Evolutionary conservation across 37 sponge, comb jelly and placozoan species (phyloP).

Genomic region (Oscarella lobularis): DNA sequence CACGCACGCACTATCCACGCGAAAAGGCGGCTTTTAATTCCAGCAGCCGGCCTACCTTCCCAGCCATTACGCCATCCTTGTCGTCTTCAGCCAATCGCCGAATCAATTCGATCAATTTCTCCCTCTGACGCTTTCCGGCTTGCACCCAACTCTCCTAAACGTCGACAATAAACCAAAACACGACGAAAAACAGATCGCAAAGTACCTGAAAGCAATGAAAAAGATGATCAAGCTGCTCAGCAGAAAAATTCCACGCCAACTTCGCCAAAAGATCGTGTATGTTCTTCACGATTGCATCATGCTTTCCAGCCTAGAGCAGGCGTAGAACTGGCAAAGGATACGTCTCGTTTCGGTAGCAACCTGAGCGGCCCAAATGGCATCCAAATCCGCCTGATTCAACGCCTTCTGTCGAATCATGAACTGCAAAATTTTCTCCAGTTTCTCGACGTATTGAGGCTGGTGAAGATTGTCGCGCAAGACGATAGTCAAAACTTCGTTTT

Average conservation of each 20-base stretch:
- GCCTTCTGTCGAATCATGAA: slow-evolving; percentile 68
- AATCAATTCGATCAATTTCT: slow-evolving; percentile 92
- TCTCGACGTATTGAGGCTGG: slow-evolving; percentile 95
- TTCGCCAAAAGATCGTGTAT: slow-evolving; percentile 88
- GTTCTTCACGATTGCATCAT: slow-evolving; percentile 97
- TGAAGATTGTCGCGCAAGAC: slow-evolving; percentile 93
- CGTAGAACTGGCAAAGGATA: too few relatives aligned
- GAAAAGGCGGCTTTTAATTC: too few relatives aligned
- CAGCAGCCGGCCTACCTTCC: too few relatives aligned
- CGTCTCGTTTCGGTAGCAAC: too few relatives aligned
- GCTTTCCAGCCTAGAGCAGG: too few relatives aligned
- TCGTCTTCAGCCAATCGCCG: slow-evolving; percentile 94
- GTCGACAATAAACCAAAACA: not conserved
- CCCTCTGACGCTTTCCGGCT: slow-evolving; percentile 70
- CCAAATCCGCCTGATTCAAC: slow-evolving; percentile 66
- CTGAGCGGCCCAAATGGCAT: slow-evolving; percentile 79
- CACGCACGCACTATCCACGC: not conserved
- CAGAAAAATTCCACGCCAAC: slow-evolving; percentile 90
- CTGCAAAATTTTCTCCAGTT: slow-evolving; percentile 75
- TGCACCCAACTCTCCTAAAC: slow-evolving; percentile 78
- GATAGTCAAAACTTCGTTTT: slow-evolving; percentile 68
- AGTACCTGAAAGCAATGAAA: slow-evolving; percentile 85
- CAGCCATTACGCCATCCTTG: slow-evolving; percentile 94
- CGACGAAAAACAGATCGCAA: not conserved
- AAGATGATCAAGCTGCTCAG: slow-evolving; percentile 83